A percentile compares a stretch with the other conserved stretches of the same genome.
Conservation (phyloP, 2,113 vertebrate genomes). For the Drymodes brunneopygia region DNA sequence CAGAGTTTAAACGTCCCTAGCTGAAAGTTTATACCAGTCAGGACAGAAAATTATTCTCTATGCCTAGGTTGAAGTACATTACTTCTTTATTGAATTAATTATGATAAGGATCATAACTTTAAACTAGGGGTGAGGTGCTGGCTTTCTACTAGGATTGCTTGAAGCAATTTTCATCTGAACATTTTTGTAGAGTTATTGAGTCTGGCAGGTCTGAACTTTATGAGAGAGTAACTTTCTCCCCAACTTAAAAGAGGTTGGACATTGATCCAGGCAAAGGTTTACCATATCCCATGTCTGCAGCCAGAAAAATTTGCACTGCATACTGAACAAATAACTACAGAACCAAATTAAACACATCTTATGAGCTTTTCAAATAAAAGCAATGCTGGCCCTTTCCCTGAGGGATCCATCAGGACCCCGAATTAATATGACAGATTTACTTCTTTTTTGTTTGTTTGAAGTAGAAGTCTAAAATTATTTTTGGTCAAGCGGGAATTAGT, state of each 20-base stretch:
- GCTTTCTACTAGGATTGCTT: conserved; percentile 88
- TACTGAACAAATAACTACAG: conserved; percentile 90
- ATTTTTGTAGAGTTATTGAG: conserved; percentile 92
- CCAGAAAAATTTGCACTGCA: conserved; percentile 96
- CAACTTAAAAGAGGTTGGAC: conserved; percentile 93
- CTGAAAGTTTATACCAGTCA: conserved; percentile 91
- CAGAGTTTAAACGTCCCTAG: conserved; percentile 84
- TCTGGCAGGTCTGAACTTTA: conserved; percentile 99
- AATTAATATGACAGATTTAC: conserved; percentile 58
- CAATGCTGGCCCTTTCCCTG: conserved; percentile 51
- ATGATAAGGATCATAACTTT: conserved; percentile 99
- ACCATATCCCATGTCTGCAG: conserved; percentile 84
- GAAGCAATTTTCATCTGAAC: conserved; percentile 93
- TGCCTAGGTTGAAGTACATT: conserved; percentile 96
- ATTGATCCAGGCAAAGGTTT: conserved; percentile 88
- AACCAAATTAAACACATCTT: conserved; percentile 75
- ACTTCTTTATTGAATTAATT: conserved; percentile 99
- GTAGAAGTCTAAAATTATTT: conserved; percentile 18
- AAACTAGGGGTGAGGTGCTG: conserved; percentile 95
- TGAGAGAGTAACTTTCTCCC: conserved; percentile 91
- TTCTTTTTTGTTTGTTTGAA: conserved; percentile 44
- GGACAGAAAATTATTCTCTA: conserved; percentile 87
- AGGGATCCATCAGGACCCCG: conserved; percentile 38
- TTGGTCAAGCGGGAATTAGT: conserved; percentile 31
- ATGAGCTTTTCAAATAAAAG: conserved; percentile 70